Percentiles rank a stretch among this genome's conserved stretches.
phyloP scores from a whole-genome alignment of 2,888 invertebrate genomes.

The Tinea semifulvella region DNA sequence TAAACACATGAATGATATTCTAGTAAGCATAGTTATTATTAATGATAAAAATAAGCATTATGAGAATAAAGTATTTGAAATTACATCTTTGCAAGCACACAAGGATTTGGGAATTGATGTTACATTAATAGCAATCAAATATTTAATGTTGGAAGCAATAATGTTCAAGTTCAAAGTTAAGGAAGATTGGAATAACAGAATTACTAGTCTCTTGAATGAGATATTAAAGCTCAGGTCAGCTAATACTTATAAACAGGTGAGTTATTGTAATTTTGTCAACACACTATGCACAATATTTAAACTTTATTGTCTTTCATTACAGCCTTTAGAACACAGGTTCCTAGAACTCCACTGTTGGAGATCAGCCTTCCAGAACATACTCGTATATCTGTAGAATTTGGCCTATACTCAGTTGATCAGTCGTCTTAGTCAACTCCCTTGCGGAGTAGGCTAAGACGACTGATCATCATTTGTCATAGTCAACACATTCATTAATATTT shows the following conservation, averaged over 20 bases:
- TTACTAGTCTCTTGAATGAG: slow-evolving; percentile 26
- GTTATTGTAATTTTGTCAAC: slow-evolving; percentile 18
- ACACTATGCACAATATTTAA: too few species aligned
- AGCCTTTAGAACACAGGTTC: too few species aligned
- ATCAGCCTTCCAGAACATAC: too few species aligned
- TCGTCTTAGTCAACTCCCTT: too few species aligned
- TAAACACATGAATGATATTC: slow-evolving; percentile 30
- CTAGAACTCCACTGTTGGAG: too few species aligned
- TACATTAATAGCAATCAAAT: slow-evolving; percentile 32
- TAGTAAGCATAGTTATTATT: slow-evolving; percentile 29
- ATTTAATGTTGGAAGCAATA: slow-evolving; percentile 30
- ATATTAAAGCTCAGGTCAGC: slow-evolving; percentile 30
- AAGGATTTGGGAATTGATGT: slow-evolving; percentile 25
- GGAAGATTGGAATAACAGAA: slow-evolving; percentile 31
- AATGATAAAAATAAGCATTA: slow-evolving; percentile 24
- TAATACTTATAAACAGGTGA: slow-evolving; percentile 28
- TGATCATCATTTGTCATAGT: too few species aligned
- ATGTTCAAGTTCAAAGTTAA: slow-evolving; percentile 26
- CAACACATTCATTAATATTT: too few species aligned
- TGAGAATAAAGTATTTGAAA: slow-evolving; percentile 28
- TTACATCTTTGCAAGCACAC: slow-evolving; percentile 36
- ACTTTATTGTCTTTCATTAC: too few species aligned
- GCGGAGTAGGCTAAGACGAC: too few species aligned
- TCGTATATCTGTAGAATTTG: too few species aligned
- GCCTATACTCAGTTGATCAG: too few species aligned